A percentile compares a stretch with the other conserved stretches of the same genome.
These are phyloP conservation scores for Narcine bancroftii DNA, from an alignment of 2,113 vertebrate genomes.

Conservation along the genomic window DNA sequence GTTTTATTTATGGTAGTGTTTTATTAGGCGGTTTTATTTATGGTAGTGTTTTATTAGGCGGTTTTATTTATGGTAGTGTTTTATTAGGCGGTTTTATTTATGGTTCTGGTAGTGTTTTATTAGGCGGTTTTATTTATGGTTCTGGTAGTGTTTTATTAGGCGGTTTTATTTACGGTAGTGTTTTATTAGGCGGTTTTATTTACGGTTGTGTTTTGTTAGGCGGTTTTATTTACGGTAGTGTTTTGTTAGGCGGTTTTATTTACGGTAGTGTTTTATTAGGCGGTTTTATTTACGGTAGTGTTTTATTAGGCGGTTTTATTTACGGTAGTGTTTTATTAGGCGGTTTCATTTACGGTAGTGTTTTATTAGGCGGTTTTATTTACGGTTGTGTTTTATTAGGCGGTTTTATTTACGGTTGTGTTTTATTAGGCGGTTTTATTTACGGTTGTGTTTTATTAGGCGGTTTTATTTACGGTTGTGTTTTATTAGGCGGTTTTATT, in stretches of 20 bases:
- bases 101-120: not conserved
- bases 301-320: not conserved
- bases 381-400: not conserved
- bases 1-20: not conserved
- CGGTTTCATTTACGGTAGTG: not conserved
- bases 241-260: not conserved
- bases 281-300: not conserved
- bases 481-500: not conserved
- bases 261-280: not conserved
- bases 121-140: not conserved
- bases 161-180: not conserved
- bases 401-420: not conserved
- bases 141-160: not conserved
- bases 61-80: not conserved
- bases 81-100: not conserved
- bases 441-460: not conserved
- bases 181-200: not conserved
- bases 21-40: not conserved
- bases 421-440: not conserved
- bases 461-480: not conserved
- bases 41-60: not conserved
- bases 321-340: not conserved
- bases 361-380: not conserved
- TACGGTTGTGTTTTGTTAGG: not conserved
- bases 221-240: not conserved